These are phyloP conservation scores for Delphinapterus leucas DNA, from an alignment of 2,113 vertebrate species.

Conservation along the genomic window DNA sequence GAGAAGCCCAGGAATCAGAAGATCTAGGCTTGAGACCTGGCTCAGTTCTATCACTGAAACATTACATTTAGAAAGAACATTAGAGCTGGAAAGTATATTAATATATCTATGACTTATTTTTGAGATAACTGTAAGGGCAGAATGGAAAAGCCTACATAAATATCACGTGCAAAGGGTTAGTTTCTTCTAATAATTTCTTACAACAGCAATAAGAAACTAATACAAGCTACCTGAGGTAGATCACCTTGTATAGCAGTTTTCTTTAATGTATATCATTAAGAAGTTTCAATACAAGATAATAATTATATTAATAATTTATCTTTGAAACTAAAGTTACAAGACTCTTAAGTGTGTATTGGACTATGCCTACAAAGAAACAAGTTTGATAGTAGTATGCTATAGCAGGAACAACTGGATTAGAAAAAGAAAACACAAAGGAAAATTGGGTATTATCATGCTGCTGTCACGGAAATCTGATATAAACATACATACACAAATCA, in stretches of 20 bases:
- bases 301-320: not conserved
- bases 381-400: not conserved
- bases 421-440: not conserved
- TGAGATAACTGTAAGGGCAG: not conserved
- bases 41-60: not conserved
- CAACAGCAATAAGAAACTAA: not conserved
- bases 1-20: not conserved
- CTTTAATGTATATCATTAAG: not conserved
- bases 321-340: conserved; percentile 8
- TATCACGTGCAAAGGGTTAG: not conserved
- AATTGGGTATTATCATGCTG: not conserved
- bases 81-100: not conserved
- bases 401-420: not conserved
- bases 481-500: not conserved
- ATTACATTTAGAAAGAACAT: not conserved
- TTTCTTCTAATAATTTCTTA: not conserved
- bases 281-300: not conserved
- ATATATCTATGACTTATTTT: not conserved
- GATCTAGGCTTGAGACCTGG: not conserved
- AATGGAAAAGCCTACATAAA: not conserved
- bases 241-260: not conserved
- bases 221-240: not conserved
- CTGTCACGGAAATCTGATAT: not conserved
- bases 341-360: not conserved
- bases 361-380: not conserved